Base-by-base conservation (phyloP, 2,888 invertebrate species). In the Machimus atricapillus region DNA sequence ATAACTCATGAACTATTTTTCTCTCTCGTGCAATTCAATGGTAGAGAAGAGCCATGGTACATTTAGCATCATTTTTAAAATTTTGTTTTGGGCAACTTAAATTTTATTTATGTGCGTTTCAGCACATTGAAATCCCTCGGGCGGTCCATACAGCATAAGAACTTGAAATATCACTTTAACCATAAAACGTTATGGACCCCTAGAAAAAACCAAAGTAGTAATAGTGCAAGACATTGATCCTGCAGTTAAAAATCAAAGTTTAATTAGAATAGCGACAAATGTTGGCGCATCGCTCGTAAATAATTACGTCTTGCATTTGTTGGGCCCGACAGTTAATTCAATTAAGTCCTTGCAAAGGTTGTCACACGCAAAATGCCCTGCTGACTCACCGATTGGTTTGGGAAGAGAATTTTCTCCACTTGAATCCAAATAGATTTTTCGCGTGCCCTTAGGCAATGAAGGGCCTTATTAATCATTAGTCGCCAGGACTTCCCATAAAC, bases 401-500 rank as follows among this genome's bases (percentile, higher is more conserved):
- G 46, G n/a, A 46, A 85, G 77, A 78, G 56, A 86, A 86, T 86
- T 86, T 58, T 58, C 40, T 77, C 77, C 86, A 52, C 77, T 78
- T 77, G 86, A 40, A 37, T 23, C 78, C 40, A 86, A 86, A 86
- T 86, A 86, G 86, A 86, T 86, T 86, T 86, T 78, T 86, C 58
- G 86, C 86, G 86, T 86, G 86, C 27, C 58, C 58, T 58, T 58
- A 78, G 66, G 77, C 86, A 86, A 86, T 86, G 58, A 27, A 86
- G 7, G 9, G 5, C 52, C 37, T 86, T 86, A 86, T 86, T 86
- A 86, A 86, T 86, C 86, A 86, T 86, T 78, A 78, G 78, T 78
- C 78, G 27, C 86, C 40, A 40, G 77, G 86, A 37, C 58, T 56
- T 77, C 86, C 77, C 78, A 86, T 77, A 77, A 85, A 85, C 85